These are phyloP conservation scores for Nyctibius grandis DNA, from an alignment of 2,797 vertebrate genomes.

Conservation along the genomic window DNA sequence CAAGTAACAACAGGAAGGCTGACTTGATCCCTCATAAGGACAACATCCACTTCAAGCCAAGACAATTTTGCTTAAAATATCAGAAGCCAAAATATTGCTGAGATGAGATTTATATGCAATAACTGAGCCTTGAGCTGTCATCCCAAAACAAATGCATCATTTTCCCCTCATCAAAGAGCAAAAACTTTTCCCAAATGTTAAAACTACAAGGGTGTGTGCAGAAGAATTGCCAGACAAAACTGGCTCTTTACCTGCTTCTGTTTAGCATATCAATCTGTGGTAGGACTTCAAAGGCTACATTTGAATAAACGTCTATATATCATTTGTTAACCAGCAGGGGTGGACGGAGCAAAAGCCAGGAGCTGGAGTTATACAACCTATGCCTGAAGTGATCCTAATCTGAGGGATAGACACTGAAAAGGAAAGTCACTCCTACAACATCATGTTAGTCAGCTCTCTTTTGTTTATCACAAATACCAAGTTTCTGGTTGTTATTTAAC, in stretches of 20 bases:
- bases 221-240: neutral
- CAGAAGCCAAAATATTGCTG: conserved; percentile 43
- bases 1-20: conserved; percentile 52
- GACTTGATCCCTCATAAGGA: conserved; percentile 46
- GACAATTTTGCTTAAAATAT: conserved; percentile 16
- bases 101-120: conserved; percentile 46
- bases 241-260: neutral
- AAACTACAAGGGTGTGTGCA: neutral
- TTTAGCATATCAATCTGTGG: neutral
- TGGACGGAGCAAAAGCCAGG: neutral
- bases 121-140: conserved; percentile 15
- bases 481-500: neutral
- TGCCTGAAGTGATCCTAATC: neutral
- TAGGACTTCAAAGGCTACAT: neutral
- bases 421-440: neutral
- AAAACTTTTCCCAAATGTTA: neutral
- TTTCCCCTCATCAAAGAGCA: conserved; percentile 32
- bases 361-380: neutral
- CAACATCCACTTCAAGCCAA: conserved; percentile 38
- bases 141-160: conserved; percentile 27
- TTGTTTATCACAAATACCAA: neutral
- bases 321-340: neutral
- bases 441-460: neutral
- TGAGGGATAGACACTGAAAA: neutral
- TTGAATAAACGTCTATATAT: neutral